Percentiles rank a stretch among this genome's conserved stretches.
These are phyloP conservation scores for Drosophila tripunctata DNA, from an alignment of 2,888 invertebrate species.

Conservation along the genomic window DNA sequence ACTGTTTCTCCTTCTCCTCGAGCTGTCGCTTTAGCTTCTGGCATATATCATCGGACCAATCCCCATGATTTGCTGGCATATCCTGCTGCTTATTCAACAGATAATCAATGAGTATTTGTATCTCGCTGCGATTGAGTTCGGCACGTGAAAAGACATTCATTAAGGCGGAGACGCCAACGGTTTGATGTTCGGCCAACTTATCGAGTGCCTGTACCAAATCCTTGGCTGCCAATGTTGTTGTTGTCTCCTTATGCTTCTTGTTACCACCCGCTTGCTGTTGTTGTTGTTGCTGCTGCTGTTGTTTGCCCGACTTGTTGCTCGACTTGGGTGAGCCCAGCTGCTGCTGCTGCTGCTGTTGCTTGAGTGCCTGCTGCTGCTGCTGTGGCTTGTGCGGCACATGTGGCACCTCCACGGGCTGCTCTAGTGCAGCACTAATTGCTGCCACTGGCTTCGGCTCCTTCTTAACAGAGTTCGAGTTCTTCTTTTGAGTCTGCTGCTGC, in stretches of 20 bases:
- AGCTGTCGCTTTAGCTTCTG: conserved; percentile 94
- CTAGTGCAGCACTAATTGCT: conserved; percentile 37
- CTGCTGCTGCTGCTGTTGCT: conserved; percentile 66
- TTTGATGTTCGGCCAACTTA: conserved; percentile 88
- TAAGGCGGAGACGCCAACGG: conserved; percentile 88
- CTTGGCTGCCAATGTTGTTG: conserved; percentile 74
- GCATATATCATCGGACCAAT: conserved; percentile 95
- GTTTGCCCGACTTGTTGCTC: conserved; percentile 4
- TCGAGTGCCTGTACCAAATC: conserved; percentile 78
- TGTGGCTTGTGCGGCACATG: conserved; percentile 71
- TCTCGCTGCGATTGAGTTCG: conserved; percentile 93
- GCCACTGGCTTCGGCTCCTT: conserved; percentile 56
- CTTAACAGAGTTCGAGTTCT: conserved; percentile 50
- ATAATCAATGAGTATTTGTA: conserved; percentile 94
- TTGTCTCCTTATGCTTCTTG: conserved; percentile 84
- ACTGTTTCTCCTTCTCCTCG: conserved; percentile 92
- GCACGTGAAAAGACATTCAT: conserved; percentile 91
- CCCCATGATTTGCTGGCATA: conserved; percentile 90
- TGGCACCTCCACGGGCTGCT: conserved; percentile 57
- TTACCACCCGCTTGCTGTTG: conserved; percentile 61
- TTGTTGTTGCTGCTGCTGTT: conserved; percentile 66
- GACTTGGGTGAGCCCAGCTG: conserved; percentile 78
- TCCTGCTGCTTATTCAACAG: conserved; percentile 95
- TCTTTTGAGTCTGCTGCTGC: conserved; percentile 62
- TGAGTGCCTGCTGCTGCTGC: conserved; percentile 69